Base-by-base conservation (phyloP, 2,113 vertebrate genomes). In the Gadus macrocephalus region DNA sequence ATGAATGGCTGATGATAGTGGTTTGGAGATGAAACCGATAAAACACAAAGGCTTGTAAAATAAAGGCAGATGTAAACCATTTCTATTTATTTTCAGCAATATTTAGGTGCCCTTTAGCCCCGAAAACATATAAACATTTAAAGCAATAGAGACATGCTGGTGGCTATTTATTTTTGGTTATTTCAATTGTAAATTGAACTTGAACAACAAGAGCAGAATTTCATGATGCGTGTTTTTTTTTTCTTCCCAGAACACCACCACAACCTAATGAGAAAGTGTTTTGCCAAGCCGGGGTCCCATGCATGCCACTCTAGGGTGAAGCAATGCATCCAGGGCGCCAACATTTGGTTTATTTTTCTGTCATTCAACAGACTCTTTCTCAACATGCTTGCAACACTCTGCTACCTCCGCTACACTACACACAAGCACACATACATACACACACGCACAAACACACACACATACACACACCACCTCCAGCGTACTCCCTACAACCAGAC, bases 401-500 rank as follows among this genome's bases (percentile, higher is more conserved):
- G 22, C 14, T 53, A 58, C 22, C 69, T 49, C 42, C 12, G 42
- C 42, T 49, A 7, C 42, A 49, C 42, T 14, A 49, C 42, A 49
- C 42, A 49, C 42, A 49, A 1, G 3, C 38, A 42, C 38, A 42
- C 38, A 42, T 11, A 42, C 38, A 42, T 11, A 49, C 42, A 14
- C 42, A 49, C 42, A 49, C 42, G 11, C 42, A 49, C 42, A 49
- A 7, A 14, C 42, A 49, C 42, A 49, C 42, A 49, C 42, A 49
- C 42, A 49, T 9, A 49, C 42, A 49, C 42, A 49, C 42, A 49
- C 42, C 42, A 49, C 42, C 77, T 35, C 71, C 31, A 5, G 66
- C 53, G 67, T 64, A 73, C 53, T n/a, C 55, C 28, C 62, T 62
- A 64, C 56, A 62, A 9, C n/a, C 65, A 71, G 76, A 82, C 81